Base-by-base conservation (phyloP, 2,797 vertebrate genomes). In the Ceyx erithaca region DNA sequence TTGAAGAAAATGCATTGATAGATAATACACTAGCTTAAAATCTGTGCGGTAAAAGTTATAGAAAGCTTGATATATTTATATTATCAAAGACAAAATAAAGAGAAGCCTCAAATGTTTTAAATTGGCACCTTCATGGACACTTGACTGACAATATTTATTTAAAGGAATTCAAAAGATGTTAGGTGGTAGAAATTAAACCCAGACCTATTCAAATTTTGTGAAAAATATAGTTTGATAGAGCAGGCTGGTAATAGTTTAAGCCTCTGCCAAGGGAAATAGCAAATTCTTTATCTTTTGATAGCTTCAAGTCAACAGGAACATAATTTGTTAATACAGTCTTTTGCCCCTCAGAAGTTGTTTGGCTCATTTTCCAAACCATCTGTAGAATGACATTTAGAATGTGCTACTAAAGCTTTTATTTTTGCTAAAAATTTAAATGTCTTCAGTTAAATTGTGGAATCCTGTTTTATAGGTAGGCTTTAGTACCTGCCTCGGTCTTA, bases 271-370 rank as follows among this genome's bases (percentile, higher is more conserved):
- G 5, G 5, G 7, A 92, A 64, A 51, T 18, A 67, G 4, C 2
- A 94, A 84, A 63, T 30, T 68, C 30, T 68, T 84, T 84, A n/a
- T 9, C 5, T 89, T 80, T 69, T 54, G 14, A 31, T 33, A 66
- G 7, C 14, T 73, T 37, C 22, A 62, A 54, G 8, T 68, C 54
- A 83, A 46, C 13, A 49, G 41, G 14, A 4, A 18, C 10, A 17
- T 22, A 67, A 48, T 52, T 67, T 49, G 2, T 78, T 43, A 41
- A 4, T 0, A 0, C 14, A n/a, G 6, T 16, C 20, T 57, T 79
- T 69, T 88, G 28, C 14, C 14, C 22, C 3, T 4, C 14, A 40
- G 45, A 63, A 85, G 5, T 26, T 63, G 3, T 18, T 45, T 11
- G 7, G 25, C 2, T 77, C n/a, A 15, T 51, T 49, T 78, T 62